Evolutionary conservation across 2,113 vertebrate genomes (phyloP).

Genomic region (Perccottus glenii): DNA sequence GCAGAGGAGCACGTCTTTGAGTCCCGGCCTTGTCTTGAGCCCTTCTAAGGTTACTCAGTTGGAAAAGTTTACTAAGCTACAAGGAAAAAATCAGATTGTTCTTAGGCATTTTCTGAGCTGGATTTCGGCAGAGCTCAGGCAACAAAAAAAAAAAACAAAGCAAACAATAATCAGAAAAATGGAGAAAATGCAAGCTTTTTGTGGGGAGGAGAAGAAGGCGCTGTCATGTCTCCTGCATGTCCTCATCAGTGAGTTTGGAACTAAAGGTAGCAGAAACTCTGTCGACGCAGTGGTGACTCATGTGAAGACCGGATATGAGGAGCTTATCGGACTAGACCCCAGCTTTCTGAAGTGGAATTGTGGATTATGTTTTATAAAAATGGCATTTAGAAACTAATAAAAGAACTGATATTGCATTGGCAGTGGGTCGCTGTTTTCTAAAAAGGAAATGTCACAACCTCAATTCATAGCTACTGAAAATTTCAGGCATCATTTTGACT

Average conservation of each 20-base stretch:
- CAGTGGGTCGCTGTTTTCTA: background rate
- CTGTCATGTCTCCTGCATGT: constrained; percentile 1
- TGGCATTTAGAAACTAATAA: constrained; percentile 1
- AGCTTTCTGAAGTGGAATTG: background rate
- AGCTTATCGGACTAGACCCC: constrained; percentile 5
- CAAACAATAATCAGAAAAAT: constrained; percentile 40
- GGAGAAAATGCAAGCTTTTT: constrained; percentile 23
- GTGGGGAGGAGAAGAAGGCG: constrained; percentile 19
- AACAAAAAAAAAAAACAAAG: constrained; percentile 42
- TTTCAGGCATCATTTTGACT: no score
- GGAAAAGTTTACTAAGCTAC: constrained; percentile 69
- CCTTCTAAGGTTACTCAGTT: constrained; percentile 70
- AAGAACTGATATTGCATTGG: constrained; percentile 10
- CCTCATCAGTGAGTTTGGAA: constrained; percentile 8
- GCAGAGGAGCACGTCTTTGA: constrained; percentile 44
- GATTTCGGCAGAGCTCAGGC: constrained; percentile 66
- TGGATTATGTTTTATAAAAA: constrained; percentile 3
- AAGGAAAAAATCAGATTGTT: constrained; percentile 67
- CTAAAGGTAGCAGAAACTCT: constrained; percentile 3
- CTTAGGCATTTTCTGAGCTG: constrained; percentile 67
- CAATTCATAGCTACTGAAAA: no score
- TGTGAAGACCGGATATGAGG: constrained; percentile 24
- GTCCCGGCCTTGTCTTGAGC: constrained; percentile 63
- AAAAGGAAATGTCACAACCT: no score
- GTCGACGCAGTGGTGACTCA: background rate